phyloP scores from a whole-genome alignment of 2,888 invertebrate species.

The Coecobrya sp. region DNA sequence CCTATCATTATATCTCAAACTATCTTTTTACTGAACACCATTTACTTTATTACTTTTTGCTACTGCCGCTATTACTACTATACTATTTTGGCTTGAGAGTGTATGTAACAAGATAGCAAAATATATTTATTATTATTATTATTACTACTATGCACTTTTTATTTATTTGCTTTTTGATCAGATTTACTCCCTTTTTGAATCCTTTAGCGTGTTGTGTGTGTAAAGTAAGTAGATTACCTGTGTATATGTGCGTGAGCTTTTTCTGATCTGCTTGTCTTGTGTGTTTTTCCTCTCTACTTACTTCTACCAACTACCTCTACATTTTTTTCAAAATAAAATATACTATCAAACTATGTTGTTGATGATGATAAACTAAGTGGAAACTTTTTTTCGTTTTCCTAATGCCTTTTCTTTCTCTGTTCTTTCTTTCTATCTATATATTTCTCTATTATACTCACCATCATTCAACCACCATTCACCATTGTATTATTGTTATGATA shows the following conservation, averaged over 20 bases:
- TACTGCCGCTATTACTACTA: not conserved
- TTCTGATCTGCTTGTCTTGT: not conserved
- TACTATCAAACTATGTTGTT: slow-evolving; percentile 21
- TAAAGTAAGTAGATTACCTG: slow-evolving; percentile 36
- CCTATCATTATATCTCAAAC: not conserved
- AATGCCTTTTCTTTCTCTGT: slow-evolving; percentile 24
- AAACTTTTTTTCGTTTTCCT: slow-evolving; percentile 32
- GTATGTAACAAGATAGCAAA: slow-evolving; percentile 27
- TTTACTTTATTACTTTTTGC: not conserved
- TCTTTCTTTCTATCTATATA: slow-evolving; percentile 3
- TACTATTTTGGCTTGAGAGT: not conserved
- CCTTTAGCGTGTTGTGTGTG: slow-evolving; percentile 21
- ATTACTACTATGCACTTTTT: not conserved
- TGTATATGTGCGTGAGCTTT: not conserved
- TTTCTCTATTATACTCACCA: slow-evolving; percentile 28
- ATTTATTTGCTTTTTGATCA: slow-evolving; percentile 24
- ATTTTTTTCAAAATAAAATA: slow-evolving; percentile 6
- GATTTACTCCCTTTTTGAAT: slow-evolving; percentile 60
- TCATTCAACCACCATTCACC: slow-evolving; percentile 57
- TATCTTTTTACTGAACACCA: slow-evolving; percentile 31
- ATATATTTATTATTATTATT: slow-evolving; percentile 10
- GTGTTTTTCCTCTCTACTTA: slow-evolving; percentile 10
- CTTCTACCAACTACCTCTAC: slow-evolving; percentile 2
- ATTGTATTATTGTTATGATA: slow-evolving; percentile 59
- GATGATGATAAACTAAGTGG: slow-evolving; percentile 30